Conservation (phyloP, 2,888 invertebrate species). For the Drosophila multiciliata region DNA sequence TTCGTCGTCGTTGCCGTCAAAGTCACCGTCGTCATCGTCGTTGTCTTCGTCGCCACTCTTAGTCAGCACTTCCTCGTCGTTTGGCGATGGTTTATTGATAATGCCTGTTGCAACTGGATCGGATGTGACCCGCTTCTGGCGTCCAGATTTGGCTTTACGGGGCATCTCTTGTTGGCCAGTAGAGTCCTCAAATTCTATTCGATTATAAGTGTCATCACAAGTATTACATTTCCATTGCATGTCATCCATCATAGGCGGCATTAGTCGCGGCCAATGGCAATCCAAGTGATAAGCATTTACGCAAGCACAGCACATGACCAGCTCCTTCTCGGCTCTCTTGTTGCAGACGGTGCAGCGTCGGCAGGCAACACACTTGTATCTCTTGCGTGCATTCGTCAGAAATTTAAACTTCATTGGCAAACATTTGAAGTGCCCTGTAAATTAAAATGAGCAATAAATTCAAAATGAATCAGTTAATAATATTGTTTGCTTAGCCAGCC, state of each 20-base stretch:
- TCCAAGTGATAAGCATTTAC: conserved; percentile 93
- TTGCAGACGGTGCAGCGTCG: conserved; percentile 89
- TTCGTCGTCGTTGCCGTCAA: neutral
- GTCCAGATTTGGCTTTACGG: conserved; percentile 53
- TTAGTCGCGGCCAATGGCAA: conserved; percentile 91
- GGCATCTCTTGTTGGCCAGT: neutral
- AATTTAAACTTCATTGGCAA: conserved; percentile 73
- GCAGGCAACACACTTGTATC: conserved; percentile 95
- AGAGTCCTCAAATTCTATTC: conserved; percentile 1
- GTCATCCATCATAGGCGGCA: conserved; percentile 85
- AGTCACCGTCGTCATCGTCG: neutral
- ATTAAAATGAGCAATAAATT: neutral
- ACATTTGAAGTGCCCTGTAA: conserved; percentile 82
- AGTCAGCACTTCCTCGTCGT: neutral
- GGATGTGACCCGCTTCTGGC: conserved; percentile 55
- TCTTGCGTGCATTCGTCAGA: conserved; percentile 71
- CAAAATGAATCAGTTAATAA: neutral
- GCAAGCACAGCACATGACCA: conserved; percentile 92
- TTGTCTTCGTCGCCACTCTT: conserved; percentile 7
- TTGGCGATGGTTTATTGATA: conserved; percentile 1
- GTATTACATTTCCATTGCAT: conserved; percentile 91
- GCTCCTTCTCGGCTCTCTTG: conserved; percentile 84
- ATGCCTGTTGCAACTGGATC: conserved; percentile 24
- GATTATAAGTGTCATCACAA: conserved; percentile 83
- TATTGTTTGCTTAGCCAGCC: too few species aligned